Evolutionary conservation across 1,140 invertebrate genomes (phyloP), one percentile per base, ranked within the genome.

Genomic region (Papilio dardanus): DNA sequence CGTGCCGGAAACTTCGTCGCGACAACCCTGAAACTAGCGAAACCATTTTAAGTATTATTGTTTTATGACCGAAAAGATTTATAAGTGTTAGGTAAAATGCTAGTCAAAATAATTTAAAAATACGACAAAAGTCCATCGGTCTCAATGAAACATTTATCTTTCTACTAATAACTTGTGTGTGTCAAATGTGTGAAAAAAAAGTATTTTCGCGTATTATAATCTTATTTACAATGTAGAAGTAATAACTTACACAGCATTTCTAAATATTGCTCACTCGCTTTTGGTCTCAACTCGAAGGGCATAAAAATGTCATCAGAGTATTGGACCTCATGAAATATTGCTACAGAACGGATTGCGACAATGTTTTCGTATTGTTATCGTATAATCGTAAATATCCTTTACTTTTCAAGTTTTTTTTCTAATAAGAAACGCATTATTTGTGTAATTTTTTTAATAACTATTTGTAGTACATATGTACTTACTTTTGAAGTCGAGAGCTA

Each of bases 231-330:
- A 62, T 30, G 54, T 21, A 50, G 21, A 50, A 6, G 46, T 62
- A 28, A 30, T 62, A 62, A 62, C 28, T 62, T 62, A 62, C 10
- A 14, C 4, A 28, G 24, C 21, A 62, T 8, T 62, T 62, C 54
- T 62, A 28, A 62, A 62, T 28, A 62, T 62, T 62, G 54, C 24
- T 62, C 54, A 62, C 10, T 62, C 54, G 24, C 54, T 62, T 30
- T 62, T 30, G 24, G 24, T 62, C 54, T 62, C 21, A 28, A 58
- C 54, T 12, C 54, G 12, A 62, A 28, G 54, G 24, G 24, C 54
- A 62, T 62, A 62, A 62, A 62, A 62, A 62, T 28, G 54, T 62
- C 54, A 62, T 62, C 54, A 24, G 2, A 62, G 21, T 62, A 62
- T 62, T 62, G 54, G 54, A 30, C 54, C 54, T 62, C 24, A 62